Conservation (phyloP, 2,113 vertebrate genomes). For the Pagrus major region DNA sequence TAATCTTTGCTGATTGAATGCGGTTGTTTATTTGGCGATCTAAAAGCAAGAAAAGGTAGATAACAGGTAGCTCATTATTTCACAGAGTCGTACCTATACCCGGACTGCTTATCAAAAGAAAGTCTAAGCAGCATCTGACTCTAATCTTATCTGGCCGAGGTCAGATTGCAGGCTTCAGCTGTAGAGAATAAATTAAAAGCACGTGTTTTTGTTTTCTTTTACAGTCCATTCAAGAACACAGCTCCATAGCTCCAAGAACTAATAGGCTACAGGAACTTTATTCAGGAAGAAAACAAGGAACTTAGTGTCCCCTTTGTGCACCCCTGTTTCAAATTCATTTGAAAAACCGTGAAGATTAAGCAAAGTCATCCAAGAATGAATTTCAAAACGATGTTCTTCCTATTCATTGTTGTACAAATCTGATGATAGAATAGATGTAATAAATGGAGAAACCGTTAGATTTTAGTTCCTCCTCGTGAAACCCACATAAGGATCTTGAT, state of each 20-base stretch:
- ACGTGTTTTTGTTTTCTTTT: background rate
- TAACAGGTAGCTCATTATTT: background rate
- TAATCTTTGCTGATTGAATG: background rate
- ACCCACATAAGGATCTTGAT: background rate
- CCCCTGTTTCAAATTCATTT: too few species aligned
- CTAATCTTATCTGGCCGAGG: background rate
- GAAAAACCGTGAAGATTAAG: too few species aligned
- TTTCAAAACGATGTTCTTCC: background rate
- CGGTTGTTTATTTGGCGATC: background rate
- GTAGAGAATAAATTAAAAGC: background rate
- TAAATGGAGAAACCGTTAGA: background rate
- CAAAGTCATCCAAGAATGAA: background rate
- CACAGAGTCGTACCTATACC: background rate
- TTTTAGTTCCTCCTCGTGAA: background rate
- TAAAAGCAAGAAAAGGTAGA: background rate
- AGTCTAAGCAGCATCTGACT: background rate
- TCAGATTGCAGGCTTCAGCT: background rate
- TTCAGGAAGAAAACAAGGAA: background rate
- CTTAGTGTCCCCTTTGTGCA: background rate
- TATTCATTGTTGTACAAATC: too few species aligned
- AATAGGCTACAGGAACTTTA: background rate
- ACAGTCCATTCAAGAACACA: background rate
- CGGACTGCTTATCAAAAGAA: background rate
- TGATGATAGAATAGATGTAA: too few species aligned
- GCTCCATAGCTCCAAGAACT: background rate